These are phyloP conservation scores for Hymenopus coronatus DNA, from an alignment of 2,888 invertebrate genomes.

Conservation along the genomic window DNA sequence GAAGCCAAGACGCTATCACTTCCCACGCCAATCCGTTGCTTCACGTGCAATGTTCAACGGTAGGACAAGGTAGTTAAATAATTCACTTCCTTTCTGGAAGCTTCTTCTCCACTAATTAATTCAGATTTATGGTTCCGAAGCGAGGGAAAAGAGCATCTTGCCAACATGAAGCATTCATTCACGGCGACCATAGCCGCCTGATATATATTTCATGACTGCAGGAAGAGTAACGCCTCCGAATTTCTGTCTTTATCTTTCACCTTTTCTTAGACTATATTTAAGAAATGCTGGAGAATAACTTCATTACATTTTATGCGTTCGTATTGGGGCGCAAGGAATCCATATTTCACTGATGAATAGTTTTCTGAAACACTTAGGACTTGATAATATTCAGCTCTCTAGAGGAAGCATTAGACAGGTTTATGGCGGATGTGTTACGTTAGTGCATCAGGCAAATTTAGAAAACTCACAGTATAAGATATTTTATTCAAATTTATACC, in stretches of 20 bases:
- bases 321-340: too few species aligned
- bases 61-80: background rate
- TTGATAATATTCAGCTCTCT: too few species aligned
- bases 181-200: background rate
- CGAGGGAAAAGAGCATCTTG: background rate
- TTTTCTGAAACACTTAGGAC: too few species aligned
- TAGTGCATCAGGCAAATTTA: too few species aligned
- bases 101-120: background rate
- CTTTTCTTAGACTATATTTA: background rate
- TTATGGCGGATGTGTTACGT: too few species aligned
- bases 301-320: background rate
- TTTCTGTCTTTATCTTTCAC: background rate
- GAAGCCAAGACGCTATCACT: background rate
- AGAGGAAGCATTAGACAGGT: too few species aligned
- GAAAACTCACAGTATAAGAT: too few species aligned
- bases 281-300: background rate
- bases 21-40: background rate
- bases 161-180: background rate
- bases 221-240: background rate
- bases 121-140: background rate
- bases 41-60: background rate
- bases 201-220: background rate
- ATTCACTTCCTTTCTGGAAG: background rate
- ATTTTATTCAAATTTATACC: too few species aligned
- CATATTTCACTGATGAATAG: too few species aligned